Evolutionary conservation across 1,140 invertebrate species (phyloP).

Genomic region (Akabosia matsudoensis): DNA sequence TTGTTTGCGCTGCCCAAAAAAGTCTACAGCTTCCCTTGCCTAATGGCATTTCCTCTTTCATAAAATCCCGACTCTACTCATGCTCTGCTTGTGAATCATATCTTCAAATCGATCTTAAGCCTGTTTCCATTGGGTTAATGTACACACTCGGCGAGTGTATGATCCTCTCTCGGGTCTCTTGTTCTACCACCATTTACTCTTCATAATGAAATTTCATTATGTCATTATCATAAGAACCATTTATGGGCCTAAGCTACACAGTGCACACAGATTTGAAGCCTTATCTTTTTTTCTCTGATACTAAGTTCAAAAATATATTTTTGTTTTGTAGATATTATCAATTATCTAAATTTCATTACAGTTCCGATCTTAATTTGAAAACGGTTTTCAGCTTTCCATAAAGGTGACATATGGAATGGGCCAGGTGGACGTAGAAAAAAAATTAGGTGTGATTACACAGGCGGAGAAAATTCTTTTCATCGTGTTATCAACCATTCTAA

Average conservation of each 20-base stretch:
- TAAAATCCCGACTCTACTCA: neutral
- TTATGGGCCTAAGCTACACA: neutral
- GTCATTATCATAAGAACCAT: neutral
- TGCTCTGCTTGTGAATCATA: conserved; percentile 2
- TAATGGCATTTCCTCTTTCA: conserved; percentile 4
- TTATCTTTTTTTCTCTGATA: neutral
- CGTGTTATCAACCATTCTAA: neutral
- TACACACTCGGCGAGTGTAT: neutral
- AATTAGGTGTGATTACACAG: neutral
- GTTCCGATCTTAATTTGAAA: neutral
- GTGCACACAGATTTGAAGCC: neutral
- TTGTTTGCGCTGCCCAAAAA: neutral
- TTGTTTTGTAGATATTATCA: neutral
- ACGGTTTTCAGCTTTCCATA: no score
- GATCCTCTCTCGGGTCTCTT: no score
- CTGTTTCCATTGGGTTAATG: neutral
- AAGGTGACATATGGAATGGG: neutral
- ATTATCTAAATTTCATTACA: neutral
- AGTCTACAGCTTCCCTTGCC: neutral
- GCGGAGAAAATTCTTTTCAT: neutral
- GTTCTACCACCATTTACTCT: no score
- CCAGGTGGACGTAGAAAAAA: neutral
- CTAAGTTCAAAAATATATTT: neutral
- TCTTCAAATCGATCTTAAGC: conserved; percentile 18
- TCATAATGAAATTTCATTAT: neutral